A percentile compares a stretch with the other conserved stretches of the same genome.
phyloP scores from a whole-genome alignment of 1,140 invertebrate genomes.

The Pseudomyrmex pallidus region DNA sequence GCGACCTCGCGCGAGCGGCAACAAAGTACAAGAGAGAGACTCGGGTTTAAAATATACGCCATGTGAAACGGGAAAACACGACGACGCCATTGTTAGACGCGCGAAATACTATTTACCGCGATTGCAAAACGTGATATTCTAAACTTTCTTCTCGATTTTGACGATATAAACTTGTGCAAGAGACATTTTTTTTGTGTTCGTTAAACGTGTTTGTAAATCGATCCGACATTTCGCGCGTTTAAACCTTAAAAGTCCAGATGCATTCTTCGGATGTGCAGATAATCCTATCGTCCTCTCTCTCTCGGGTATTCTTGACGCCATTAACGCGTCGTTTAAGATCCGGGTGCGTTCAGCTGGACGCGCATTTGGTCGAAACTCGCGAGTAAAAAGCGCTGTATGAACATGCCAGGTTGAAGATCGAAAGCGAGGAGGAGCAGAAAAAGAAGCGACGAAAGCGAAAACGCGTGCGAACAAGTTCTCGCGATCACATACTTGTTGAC shows the following conservation, averaged over 20 bases:
- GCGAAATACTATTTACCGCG: slow-evolving; percentile 30
- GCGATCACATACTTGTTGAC: slow-evolving; percentile 57
- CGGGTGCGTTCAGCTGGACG: too few relatives aligned
- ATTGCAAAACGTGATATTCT: slow-evolving; percentile 54
- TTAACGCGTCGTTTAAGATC: slow-evolving; percentile 74
- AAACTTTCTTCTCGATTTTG: background rate
- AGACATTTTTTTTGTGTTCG: background rate
- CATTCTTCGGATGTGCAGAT: slow-evolving; percentile 59
- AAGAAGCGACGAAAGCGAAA: slow-evolving; percentile 57
- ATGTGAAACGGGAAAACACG: slow-evolving; percentile 10
- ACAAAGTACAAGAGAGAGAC: slow-evolving; percentile 38
- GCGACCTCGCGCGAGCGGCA: slow-evolving; percentile 4
- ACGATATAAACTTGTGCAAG: background rate
- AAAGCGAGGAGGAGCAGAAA: slow-evolving; percentile 26
- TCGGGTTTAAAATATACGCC: slow-evolving; percentile 55
- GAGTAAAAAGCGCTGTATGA: slow-evolving; percentile 69
- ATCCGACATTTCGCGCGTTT: background rate
- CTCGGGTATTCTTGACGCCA: slow-evolving; percentile 75
- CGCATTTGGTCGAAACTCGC: slow-evolving; percentile 63
- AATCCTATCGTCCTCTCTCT: slow-evolving; percentile 61
- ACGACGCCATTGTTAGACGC: slow-evolving; percentile 52
- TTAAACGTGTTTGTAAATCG: background rate
- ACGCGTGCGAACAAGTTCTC: slow-evolving; percentile 60
- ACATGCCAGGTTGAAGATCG: slow-evolving; percentile 1
- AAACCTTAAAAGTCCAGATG: slow-evolving; percentile 49